Base-by-base conservation (phyloP, 2,113 vertebrate genomes). In the Panthera tigris region DNA sequence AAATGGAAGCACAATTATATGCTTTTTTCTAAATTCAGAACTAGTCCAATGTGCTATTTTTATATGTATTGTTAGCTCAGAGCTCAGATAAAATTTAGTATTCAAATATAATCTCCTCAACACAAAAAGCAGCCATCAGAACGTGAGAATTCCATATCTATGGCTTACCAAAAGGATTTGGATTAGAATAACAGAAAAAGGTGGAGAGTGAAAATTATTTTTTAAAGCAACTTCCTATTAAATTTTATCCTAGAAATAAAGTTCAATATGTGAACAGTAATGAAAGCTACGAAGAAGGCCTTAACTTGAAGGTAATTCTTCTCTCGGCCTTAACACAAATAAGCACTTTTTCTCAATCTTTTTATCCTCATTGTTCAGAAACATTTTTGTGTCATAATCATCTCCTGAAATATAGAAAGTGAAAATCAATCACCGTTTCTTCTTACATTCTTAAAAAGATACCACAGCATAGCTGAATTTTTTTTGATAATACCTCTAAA, bases 1-100 rank as follows among this genome's bases (percentile, higher is more conserved):
- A 98, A 97, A 95, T 91, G 61, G 39, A 97, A 97, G n/a, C 31
- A 96, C 1, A 31, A 97, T 90, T 84, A 97, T 88, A 82, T 23
- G 63, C 92, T 87, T 89, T 78, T 91, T 92, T 29, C 93, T 71
- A 94, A 97, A 98, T 94, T 95, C 68, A 79, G 89, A 97, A 73
- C 1, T 74, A 81, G 36, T n/a, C 87, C 1, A 4, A 12, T 63
- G 3, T 76, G 23, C 52, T 98, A 98, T 98, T 97, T 98, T 95
- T 95, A n/a, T 82, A 25, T 63, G 29, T 97, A 52, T 78, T 90
- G 23, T 97, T 97, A 97, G 96, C 96, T 95, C 63, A 52, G 57
- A 7, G 93, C 23, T 97, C 92, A 96, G 96, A 92, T 27, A 96
- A 95, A 55, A 97, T 95, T 97, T 92, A 89, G 65, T 73, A 91